Evolutionary conservation across 2,797 vertebrate species (phyloP).

Genomic region (Brachyrhaphis roseni): DNA sequence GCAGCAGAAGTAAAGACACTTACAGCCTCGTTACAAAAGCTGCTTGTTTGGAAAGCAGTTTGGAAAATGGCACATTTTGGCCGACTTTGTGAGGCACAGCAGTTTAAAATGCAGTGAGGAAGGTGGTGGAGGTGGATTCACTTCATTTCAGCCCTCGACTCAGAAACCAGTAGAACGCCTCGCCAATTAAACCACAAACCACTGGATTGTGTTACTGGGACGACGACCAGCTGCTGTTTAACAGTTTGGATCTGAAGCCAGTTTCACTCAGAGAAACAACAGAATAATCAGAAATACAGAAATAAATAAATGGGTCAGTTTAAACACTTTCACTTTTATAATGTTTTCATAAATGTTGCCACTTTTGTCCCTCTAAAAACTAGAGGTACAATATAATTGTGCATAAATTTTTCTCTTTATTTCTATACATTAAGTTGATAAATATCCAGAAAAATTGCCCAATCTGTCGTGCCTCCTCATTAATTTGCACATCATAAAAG

Average conservation of each 20-base stretch:
- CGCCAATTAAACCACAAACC: background rate
- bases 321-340: background rate
- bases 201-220: background rate
- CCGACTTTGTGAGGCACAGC: background rate
- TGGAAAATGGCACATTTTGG: background rate
- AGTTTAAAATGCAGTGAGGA: background rate
- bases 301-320: background rate
- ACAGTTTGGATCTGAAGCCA: background rate
- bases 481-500: background rate
- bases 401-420: background rate
- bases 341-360: background rate
- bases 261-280: background rate
- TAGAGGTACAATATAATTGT: too few species aligned
- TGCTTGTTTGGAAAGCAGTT: background rate
- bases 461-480: background rate
- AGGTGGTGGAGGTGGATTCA: background rate
- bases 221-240: background rate
- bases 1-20: background rate
- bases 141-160: background rate
- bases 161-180: background rate
- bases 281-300: background rate
- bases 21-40: background rate
- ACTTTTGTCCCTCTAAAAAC: background rate
- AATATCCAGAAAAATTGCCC: background rate
- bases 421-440: background rate